These are phyloP conservation scores for Bruchidius siliquastri DNA, from an alignment of 2,888 invertebrate species.

Conservation along the genomic window DNA sequence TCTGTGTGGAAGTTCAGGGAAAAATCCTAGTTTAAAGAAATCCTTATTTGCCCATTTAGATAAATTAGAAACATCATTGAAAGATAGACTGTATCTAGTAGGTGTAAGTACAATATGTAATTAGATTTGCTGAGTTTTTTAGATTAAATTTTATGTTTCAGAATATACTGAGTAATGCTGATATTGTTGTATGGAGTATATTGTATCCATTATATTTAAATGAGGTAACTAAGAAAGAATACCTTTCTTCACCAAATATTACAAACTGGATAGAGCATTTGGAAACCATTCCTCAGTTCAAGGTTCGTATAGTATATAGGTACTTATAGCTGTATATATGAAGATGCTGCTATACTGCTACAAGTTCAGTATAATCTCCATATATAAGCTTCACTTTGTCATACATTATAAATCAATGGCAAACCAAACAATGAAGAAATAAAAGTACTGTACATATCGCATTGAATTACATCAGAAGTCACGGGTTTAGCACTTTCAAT, in stretches of 20 bases:
- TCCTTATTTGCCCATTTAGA: slow-evolving; percentile 54
- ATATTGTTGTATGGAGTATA: slow-evolving; percentile 69
- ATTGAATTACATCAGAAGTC: too few relatives aligned
- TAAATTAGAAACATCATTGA: slow-evolving; percentile 53
- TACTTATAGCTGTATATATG: too few relatives aligned
- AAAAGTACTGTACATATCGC: too few relatives aligned
- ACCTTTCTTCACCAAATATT: slow-evolving; percentile 54
- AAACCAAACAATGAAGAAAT: too few relatives aligned
- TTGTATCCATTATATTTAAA: slow-evolving; percentile 62
- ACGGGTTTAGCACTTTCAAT: too few relatives aligned
- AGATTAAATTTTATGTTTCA: slow-evolving; percentile 39
- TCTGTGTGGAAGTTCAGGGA: slow-evolving; percentile 50
- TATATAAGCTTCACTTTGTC: too few relatives aligned
- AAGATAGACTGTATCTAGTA: slow-evolving; percentile 41
- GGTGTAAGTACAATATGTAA: slow-evolving; percentile 48
- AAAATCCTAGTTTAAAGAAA: slow-evolving; percentile 53
- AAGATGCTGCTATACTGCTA: too few relatives aligned
- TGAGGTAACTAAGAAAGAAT: slow-evolving; percentile 54
- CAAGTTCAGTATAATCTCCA: too few relatives aligned
- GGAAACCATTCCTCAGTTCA: slow-evolving; percentile 53
- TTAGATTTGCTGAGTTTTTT: not conserved
- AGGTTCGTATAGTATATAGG: slow-evolving; percentile 45
- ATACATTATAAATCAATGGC: too few relatives aligned
- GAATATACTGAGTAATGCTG: slow-evolving; percentile 62
- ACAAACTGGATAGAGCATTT: slow-evolving; percentile 60